phyloP scores from a whole-genome alignment of 2,888 invertebrate species.

The Phragmatobia fuliginosa region DNA sequence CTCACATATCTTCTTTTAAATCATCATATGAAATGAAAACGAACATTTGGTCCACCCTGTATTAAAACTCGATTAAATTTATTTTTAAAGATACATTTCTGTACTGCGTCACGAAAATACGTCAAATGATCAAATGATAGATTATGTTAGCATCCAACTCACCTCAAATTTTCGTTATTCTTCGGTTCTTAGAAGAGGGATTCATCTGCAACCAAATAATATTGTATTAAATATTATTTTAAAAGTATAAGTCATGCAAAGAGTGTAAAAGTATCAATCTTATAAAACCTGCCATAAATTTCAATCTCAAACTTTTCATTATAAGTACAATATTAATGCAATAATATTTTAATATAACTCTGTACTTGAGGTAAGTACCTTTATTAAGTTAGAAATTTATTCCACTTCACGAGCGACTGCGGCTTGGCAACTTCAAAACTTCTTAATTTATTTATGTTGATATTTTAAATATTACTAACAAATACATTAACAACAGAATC shows the following conservation, averaged over 20 bases:
- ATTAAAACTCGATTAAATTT: constrained; percentile 65
- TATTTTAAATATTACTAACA: constrained; percentile 29
- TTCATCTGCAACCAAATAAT: constrained; percentile 68
- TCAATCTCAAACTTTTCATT: not conserved
- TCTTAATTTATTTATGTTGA: constrained; percentile 32
- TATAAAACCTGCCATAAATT: not conserved
- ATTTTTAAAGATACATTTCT: constrained; percentile 24
- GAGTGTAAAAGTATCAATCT: not conserved
- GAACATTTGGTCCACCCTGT: too few species aligned
- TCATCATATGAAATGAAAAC: too few species aligned
- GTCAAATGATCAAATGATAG: constrained; percentile 43
- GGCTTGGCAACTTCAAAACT: constrained; percentile 25
- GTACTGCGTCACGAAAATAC: constrained; percentile 26
- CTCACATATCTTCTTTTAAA: too few species aligned
- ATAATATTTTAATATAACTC: not conserved
- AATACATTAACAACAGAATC: constrained; percentile 21
- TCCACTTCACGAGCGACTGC: constrained; percentile 26
- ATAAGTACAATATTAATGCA: constrained; percentile 5
- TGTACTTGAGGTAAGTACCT: constrained; percentile 9
- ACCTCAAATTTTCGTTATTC: constrained; percentile 75
- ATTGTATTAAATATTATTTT: constrained; percentile 8
- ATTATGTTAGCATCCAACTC: constrained; percentile 58
- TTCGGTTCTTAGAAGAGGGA: constrained; percentile 49
- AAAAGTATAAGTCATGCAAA: not conserved
- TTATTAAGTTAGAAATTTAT: constrained; percentile 34